phyloP scores from a whole-genome alignment of 2,888 invertebrate genomes.

The Lapara coniferarum region DNA sequence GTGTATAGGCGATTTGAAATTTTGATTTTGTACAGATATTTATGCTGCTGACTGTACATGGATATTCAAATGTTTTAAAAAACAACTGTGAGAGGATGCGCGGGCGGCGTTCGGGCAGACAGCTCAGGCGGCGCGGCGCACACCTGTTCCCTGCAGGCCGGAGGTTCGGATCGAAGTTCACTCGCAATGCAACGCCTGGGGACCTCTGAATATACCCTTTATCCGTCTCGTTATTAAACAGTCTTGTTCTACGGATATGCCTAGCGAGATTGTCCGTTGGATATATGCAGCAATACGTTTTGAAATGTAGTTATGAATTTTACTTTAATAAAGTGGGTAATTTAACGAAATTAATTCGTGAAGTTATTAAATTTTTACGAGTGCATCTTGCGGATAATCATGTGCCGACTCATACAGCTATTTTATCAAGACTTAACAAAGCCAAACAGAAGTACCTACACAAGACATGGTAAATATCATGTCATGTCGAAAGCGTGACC shows the following conservation, averaged over 20 bases:
- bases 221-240: constrained; percentile 17
- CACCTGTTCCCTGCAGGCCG: constrained; percentile 34
- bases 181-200: constrained; percentile 19
- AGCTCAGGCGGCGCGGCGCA: not conserved
- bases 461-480: not conserved
- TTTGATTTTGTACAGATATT: too few relatives aligned
- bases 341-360: too few relatives aligned
- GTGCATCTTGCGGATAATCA: too few relatives aligned
- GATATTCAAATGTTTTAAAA: constrained; percentile 10
- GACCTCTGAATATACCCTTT: constrained; percentile 13
- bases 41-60: too few relatives aligned
- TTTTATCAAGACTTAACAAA: not conserved
- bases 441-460: not conserved
- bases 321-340: not conserved
- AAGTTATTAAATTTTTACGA: too few relatives aligned
- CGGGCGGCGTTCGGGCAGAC: constrained; percentile 7
- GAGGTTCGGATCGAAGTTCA: constrained; percentile 31
- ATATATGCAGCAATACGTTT: not conserved
- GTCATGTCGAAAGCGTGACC: constrained; percentile 1
- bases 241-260: not conserved
- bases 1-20: too few relatives aligned
- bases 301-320: not conserved
- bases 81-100: constrained; percentile 1
- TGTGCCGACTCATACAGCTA: too few relatives aligned
- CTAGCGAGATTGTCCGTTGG: not conserved